Percentiles rank a stretch among this genome's conserved stretches.
These are phyloP conservation scores for Bellardia bayeri DNA, from an alignment of 2,888 invertebrate genomes.

Conservation along the genomic window DNA sequence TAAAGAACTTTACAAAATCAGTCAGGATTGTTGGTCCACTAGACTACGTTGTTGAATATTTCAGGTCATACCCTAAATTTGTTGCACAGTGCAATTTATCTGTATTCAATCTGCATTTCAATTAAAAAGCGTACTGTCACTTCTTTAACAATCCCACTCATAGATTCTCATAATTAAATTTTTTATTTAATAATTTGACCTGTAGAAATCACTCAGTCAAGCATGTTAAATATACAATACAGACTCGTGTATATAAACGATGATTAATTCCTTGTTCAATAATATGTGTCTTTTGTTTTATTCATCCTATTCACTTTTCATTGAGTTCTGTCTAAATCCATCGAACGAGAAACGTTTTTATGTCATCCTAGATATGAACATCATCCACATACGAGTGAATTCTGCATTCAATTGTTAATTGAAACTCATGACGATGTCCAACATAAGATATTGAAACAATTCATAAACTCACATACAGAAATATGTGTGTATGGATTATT, in stretches of 20 bases:
- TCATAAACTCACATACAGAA: slow-evolving; percentile 4
- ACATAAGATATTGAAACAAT: slow-evolving; percentile 33
- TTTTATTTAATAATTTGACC: slow-evolving; percentile 1
- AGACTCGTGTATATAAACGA: background rate
- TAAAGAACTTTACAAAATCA: too few relatives aligned
- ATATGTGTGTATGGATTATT: background rate
- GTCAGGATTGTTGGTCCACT: too few relatives aligned
- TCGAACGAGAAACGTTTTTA: background rate
- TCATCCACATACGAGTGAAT: background rate
- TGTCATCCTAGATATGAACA: background rate
- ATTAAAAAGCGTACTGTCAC: background rate
- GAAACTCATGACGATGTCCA: slow-evolving; percentile 33
- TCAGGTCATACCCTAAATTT: background rate
- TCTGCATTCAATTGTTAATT: slow-evolving; percentile 5
- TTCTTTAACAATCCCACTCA: background rate
- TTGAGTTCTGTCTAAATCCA: slow-evolving; percentile 7
- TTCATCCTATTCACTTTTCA: slow-evolving; percentile 5
- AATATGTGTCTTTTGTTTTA: background rate
- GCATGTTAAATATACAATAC: background rate
- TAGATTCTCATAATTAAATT: slow-evolving; percentile 1
- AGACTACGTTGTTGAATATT: too few relatives aligned
- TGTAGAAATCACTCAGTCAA: background rate
- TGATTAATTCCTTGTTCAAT: slow-evolving; percentile 2
- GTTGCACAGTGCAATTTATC: background rate
- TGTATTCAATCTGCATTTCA: background rate